A percentile compares a stretch with the other conserved stretches of the same genome.
phyloP scores from a whole-genome alignment of 2,888 invertebrate species.

The Lycaena phlaeas region DNA sequence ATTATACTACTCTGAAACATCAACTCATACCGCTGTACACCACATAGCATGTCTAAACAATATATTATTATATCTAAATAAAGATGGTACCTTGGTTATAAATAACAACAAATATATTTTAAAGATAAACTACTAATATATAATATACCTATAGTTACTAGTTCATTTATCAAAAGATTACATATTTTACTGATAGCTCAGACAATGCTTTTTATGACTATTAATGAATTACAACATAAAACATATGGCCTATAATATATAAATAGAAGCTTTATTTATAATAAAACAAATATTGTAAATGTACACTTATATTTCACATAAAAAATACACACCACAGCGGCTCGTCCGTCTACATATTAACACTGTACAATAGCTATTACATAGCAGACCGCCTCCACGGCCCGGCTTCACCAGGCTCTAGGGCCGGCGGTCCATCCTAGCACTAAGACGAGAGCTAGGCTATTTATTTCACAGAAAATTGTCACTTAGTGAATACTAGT shows the following conservation, averaged over 20 bases:
- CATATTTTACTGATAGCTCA: not conserved
- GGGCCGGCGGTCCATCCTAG: no score
- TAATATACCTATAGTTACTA: no score
- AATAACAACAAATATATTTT: no score
- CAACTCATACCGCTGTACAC: no score
- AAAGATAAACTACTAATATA: no score
- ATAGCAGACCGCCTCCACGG: no score
- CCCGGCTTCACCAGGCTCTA: no score
- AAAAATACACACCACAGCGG: conserved; percentile 54
- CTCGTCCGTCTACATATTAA: conserved; percentile 23
- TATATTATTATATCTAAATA: conserved; percentile 3
- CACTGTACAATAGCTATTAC: conserved; percentile 31
- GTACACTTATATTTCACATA: conserved; percentile 69
- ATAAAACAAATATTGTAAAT: conserved; percentile 57
- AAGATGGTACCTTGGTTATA: not conserved
- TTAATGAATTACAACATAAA: not conserved
- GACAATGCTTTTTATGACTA: not conserved
- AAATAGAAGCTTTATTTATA: conserved; percentile 16
- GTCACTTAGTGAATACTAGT: not conserved
- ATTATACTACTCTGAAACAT: conserved; percentile 11
- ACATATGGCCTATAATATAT: not conserved
- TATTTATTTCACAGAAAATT: no score
- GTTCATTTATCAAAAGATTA: not conserved
- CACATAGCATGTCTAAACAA: no score
- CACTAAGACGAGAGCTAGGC: no score